Conservation (phyloP, 2,113 vertebrate species). For the Telmatochromis sp. region DNA sequence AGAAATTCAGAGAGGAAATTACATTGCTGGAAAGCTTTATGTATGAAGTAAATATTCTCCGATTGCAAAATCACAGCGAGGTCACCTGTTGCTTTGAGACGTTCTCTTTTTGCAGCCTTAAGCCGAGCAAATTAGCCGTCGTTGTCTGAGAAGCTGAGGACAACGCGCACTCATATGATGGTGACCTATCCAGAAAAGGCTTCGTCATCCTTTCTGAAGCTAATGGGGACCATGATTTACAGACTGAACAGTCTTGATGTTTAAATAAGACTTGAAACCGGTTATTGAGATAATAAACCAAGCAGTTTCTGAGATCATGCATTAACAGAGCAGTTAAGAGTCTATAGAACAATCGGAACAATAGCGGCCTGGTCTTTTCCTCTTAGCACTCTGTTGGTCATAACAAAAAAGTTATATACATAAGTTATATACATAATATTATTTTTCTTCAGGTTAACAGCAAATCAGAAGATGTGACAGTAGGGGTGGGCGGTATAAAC, state of each 20-base stretch:
- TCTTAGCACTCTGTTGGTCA: neutral
- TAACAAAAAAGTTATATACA: neutral
- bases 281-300: neutral
- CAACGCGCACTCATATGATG: rapidly evolving
- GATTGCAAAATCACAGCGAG: neutral
- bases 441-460: neutral
- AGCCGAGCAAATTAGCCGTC: neutral
- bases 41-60: neutral
- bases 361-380: rapidly evolving
- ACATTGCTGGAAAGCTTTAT: neutral
- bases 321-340: neutral
- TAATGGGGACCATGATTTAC: neutral
- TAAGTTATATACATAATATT: neutral
- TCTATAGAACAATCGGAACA: neutral
- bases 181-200: neutral
- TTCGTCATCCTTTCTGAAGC: rapidly evolving
- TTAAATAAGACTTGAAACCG: neutral
- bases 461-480: neutral
- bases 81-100: neutral
- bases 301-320: neutral
- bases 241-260: neutral
- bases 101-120: neutral
- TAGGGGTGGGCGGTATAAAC: rapidly evolving
- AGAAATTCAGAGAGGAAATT: neutral
- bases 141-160: neutral